Conservation (phyloP, 1,140 invertebrate genomes). For the Asbolus verrucosus region DNA sequence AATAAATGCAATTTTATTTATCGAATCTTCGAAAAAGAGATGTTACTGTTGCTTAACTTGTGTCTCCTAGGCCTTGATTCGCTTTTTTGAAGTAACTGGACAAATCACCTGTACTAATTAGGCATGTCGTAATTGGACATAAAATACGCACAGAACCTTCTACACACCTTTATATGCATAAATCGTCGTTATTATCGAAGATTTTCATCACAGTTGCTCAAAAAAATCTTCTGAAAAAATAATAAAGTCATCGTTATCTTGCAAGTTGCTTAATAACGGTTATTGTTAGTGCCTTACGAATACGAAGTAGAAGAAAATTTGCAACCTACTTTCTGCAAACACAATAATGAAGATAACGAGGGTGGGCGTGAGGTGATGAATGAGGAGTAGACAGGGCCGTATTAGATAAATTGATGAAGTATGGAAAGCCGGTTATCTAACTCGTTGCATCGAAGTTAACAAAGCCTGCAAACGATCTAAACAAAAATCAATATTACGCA, state of each 20-base stretch:
- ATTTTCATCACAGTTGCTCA: background rate
- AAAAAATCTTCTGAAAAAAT: background rate
- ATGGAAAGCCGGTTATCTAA: slow-evolving; percentile 36
- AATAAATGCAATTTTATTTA: slow-evolving; percentile 31
- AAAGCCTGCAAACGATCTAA: slow-evolving; percentile 22
- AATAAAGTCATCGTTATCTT: background rate
- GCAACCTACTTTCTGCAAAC: no score
- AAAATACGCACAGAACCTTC: background rate
- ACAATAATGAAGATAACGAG: slow-evolving; percentile 16
- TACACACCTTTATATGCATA: background rate
- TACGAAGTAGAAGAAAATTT: no score
- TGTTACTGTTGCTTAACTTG: background rate
- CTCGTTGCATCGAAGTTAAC: slow-evolving; percentile 17
- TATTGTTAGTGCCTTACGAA: no score
- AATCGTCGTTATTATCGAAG: background rate
- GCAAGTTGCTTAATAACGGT: background rate
- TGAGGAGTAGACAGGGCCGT: slow-evolving; percentile 4
- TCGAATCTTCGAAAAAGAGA: background rate
- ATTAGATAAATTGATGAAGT: slow-evolving; percentile 10
- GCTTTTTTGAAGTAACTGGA: background rate
- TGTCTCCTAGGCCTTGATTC: slow-evolving; percentile 1
- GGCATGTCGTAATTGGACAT: background rate
- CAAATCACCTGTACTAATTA: background rate
- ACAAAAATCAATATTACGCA: slow-evolving; percentile 45
- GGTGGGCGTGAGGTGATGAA: slow-evolving; percentile 4